Percentiles rank a stretch among this genome's conserved stretches.
Conservation (phyloP, 2,113 vertebrate species). For the Bombycilla garrulus region DNA sequence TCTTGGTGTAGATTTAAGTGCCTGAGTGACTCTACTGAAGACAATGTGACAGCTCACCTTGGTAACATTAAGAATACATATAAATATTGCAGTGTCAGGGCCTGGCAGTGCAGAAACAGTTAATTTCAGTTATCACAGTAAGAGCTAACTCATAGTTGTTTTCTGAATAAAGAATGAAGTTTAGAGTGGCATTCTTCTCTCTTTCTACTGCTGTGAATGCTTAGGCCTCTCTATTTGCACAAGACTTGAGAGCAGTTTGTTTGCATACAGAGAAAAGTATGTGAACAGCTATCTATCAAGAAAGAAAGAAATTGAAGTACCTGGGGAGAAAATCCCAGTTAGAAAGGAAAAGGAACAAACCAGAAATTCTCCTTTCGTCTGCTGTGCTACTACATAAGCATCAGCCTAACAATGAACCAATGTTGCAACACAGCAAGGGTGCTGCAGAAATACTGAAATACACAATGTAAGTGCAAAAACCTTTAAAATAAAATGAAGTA, state of each 20-base stretch:
- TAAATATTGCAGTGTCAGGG: background rate
- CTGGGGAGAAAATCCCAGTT: background rate
- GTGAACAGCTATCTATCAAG: background rate
- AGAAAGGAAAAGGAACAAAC: background rate
- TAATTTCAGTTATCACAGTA: background rate
- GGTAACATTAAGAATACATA: background rate
- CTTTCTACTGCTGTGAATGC: background rate
- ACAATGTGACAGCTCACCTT: background rate
- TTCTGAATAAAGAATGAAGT: background rate
- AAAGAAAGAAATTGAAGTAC: background rate
- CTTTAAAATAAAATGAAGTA: background rate
- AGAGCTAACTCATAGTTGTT: background rate
- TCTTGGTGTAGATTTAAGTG: background rate
- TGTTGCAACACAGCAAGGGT: background rate
- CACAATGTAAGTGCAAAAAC: background rate
- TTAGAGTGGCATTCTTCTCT: background rate
- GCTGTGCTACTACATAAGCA: background rate
- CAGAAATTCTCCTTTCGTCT: background rate
- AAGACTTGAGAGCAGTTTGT: background rate
- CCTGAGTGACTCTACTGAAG: background rate
- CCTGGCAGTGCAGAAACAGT: background rate
- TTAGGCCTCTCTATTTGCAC: background rate
- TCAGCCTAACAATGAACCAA: background rate
- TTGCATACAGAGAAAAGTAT: background rate
- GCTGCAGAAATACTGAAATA: background rate